Evolutionary conservation across 2,113 vertebrate species (phyloP).

Genomic region (Elaphurus davidianus): DNA sequence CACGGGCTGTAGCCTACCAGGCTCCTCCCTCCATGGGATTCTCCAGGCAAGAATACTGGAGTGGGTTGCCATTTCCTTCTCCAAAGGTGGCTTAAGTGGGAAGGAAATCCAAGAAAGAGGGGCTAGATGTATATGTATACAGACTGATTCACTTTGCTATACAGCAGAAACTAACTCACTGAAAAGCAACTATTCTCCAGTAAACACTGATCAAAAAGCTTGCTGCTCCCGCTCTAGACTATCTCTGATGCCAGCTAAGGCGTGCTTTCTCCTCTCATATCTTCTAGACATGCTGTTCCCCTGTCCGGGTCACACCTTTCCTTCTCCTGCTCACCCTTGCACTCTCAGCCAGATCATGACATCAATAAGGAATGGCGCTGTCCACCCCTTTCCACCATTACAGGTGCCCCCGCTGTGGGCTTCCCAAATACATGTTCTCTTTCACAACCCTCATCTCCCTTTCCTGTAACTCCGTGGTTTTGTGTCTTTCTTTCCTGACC

Average conservation of each 20-base stretch:
- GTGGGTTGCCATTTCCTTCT: too few species aligned
- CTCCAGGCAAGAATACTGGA: too few species aligned
- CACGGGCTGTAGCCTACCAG: too few species aligned
- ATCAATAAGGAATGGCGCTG: neutral
- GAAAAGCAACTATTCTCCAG: neutral
- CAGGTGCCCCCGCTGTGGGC: neutral
- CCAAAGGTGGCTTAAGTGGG: neutral
- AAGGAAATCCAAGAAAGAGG: neutral
- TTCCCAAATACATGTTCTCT: neutral
- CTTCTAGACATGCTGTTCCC: neutral
- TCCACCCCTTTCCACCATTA: neutral
- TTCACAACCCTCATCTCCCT: neutral
- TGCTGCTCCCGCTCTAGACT: neutral
- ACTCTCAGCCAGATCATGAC: neutral
- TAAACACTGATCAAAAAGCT: neutral
- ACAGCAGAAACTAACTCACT: neutral
- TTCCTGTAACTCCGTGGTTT: neutral
- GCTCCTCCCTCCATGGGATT: too few species aligned
- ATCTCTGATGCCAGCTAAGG: too few species aligned
- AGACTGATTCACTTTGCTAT: neutral
- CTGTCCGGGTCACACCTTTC: neutral
- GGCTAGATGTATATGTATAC: neutral
- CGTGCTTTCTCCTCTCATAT: accelerated
- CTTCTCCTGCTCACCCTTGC: neutral
- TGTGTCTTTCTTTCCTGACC: neutral